phyloP scores from a whole-genome alignment of 2,888 invertebrate genomes.

The Timandra comae region DNA sequence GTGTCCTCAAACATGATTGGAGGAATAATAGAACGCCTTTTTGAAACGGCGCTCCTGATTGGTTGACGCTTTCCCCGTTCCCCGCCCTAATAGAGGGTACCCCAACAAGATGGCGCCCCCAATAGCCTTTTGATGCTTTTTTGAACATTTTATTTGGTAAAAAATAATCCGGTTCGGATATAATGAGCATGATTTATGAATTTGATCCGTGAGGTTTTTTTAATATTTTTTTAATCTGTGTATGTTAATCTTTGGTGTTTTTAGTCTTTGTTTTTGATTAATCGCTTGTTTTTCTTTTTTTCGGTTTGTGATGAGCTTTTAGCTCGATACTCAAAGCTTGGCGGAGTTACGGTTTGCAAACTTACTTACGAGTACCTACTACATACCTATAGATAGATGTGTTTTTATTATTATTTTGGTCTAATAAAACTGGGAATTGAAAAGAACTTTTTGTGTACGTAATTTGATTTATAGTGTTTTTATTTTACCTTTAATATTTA shows the following conservation, averaged over 20 bases:
- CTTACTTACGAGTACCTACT: no score
- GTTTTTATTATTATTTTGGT: no score
- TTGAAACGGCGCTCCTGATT: slow-evolving; percentile 36
- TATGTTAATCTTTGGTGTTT: slow-evolving; percentile 67
- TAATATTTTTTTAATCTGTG: slow-evolving; percentile 57
- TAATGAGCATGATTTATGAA: slow-evolving; percentile 77
- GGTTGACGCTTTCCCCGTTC: slow-evolving; percentile 49
- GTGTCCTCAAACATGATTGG: slow-evolving; percentile 51
- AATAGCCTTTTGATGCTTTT: slow-evolving; percentile 73
- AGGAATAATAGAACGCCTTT: slow-evolving; percentile 55
- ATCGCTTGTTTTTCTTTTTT: slow-evolving; percentile 49
- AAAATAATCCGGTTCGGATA: slow-evolving; percentile 75
- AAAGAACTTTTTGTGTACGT: no score
- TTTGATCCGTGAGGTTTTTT: slow-evolving; percentile 62
- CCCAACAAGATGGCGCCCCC: slow-evolving; percentile 74
- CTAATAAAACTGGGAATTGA: no score
- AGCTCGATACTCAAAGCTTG: no score
- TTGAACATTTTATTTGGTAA: slow-evolving; percentile 72
- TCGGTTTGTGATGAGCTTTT: slow-evolving; percentile 15
- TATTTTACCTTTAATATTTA: no score
- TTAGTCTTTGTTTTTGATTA: slow-evolving; percentile 58
- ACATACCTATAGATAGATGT: no score
- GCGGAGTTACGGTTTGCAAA: no score
- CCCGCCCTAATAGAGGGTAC: slow-evolving; percentile 62
- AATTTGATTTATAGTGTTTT: no score